Evolutionary conservation across 2,888 invertebrate genomes (phyloP).

Genomic region (Andricus curvator): DNA sequence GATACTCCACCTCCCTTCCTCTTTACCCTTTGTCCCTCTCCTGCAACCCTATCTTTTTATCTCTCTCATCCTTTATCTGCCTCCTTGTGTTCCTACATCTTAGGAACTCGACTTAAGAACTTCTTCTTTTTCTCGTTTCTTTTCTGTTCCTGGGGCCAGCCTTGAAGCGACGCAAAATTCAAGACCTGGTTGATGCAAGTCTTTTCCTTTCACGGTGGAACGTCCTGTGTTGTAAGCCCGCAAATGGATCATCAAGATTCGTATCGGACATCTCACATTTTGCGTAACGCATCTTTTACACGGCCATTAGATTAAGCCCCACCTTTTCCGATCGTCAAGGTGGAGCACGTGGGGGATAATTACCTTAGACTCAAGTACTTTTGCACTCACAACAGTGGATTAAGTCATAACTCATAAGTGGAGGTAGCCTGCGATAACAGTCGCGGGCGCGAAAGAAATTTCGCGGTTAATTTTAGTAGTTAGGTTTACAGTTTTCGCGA

Average conservation of each 20-base stretch:
- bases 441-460: slow-evolving; percentile 46
- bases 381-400: slow-evolving; percentile 65
- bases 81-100: slow-evolving; percentile 29
- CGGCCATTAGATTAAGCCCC: slow-evolving; percentile 50
- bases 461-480: slow-evolving; percentile 52
- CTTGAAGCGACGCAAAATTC: slow-evolving; percentile 28
- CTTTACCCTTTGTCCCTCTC: slow-evolving; percentile 16
- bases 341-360: slow-evolving; percentile 61
- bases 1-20: slow-evolving; percentile 4
- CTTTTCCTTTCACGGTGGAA: slow-evolving; percentile 13
- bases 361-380: slow-evolving; percentile 60
- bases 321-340: slow-evolving; percentile 47
- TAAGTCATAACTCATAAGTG: slow-evolving; percentile 70
- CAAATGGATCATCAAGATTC: slow-evolving; percentile 65
- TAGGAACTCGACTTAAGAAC: slow-evolving; percentile 28
- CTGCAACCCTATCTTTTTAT: slow-evolving; percentile 39
- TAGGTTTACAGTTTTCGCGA: slow-evolving; percentile 48
- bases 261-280: slow-evolving; percentile 66
- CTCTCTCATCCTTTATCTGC: slow-evolving; percentile 29
- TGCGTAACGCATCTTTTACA: slow-evolving; percentile 65
- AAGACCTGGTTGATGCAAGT: slow-evolving; percentile 2
- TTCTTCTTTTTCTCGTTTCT: slow-evolving; percentile 41
- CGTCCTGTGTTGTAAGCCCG: slow-evolving; percentile 38
- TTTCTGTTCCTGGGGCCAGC: slow-evolving; percentile 32
- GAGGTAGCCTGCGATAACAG: slow-evolving; percentile 43